These are phyloP conservation scores for Andrena minutula DNA, from an alignment of 2,888 invertebrate species.

Conservation along the genomic window DNA sequence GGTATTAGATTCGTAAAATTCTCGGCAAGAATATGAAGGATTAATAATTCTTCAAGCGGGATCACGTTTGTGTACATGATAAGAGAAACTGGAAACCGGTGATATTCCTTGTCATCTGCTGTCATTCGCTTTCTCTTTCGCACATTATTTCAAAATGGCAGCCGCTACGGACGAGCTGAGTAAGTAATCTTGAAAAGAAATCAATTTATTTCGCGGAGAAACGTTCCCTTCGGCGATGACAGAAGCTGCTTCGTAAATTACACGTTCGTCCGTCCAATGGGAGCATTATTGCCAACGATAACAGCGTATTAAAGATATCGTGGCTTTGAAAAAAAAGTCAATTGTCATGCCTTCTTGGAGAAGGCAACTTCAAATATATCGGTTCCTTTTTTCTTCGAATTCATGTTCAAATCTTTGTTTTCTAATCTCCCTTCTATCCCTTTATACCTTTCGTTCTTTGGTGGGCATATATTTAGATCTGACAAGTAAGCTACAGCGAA, in stretches of 20 bases:
- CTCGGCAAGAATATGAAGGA: background rate
- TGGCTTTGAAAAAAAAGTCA: constrained; percentile 66
- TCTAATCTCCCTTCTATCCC: no score
- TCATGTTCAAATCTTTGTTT: background rate
- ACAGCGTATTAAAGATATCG: constrained; percentile 38
- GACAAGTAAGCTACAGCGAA: constrained; percentile 42
- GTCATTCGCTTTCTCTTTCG: constrained; percentile 65
- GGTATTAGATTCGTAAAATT: background rate
- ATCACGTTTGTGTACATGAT: background rate
- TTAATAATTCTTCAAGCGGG: background rate
- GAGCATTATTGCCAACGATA: constrained; percentile 35
- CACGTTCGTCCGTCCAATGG: background rate
- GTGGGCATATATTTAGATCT: constrained; percentile 29
- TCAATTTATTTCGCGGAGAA: constrained; percentile 14
- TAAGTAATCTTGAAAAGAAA: constrained; percentile 76
- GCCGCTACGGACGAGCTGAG: constrained; percentile 82
- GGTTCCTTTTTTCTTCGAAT: constrained; percentile 13
- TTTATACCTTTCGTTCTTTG: constrained; percentile 5
- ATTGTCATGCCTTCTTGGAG: constrained; percentile 77
- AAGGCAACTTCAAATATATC: constrained; percentile 59
- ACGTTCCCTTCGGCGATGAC: constrained; percentile 1
- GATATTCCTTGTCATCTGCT: constrained; percentile 40
- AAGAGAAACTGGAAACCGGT: constrained; percentile 12
- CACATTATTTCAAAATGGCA: constrained; percentile 81
- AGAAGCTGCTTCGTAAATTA: constrained; percentile 20